Percentiles rank a stretch among this genome's conserved stretches.
phyloP scores from a whole-genome alignment of 2,797 vertebrate genomes.

The Cuniculus paca region DNA sequence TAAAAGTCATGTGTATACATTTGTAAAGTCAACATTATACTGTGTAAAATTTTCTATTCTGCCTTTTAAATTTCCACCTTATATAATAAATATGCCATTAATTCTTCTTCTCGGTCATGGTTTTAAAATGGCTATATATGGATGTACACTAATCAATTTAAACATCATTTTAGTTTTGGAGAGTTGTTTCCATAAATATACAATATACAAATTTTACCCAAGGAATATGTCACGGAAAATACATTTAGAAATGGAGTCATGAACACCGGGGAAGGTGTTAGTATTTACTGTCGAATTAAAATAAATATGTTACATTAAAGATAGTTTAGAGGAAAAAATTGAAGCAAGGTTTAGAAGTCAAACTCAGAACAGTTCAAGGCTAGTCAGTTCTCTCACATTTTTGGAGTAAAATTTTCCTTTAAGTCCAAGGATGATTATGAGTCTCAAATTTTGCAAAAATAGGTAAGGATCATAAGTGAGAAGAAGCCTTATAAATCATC shows the following conservation, averaged over 20 bases:
- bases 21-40: background rate
- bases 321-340: conserved; percentile 50
- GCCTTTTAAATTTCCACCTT: background rate
- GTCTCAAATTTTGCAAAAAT: background rate
- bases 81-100: background rate
- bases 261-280: conserved; percentile 48
- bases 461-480: background rate
- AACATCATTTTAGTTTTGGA: background rate
- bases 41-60: background rate
- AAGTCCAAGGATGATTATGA: background rate
- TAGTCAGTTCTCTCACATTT: conserved; percentile 13
- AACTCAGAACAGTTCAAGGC: conserved; percentile 27
- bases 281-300: conserved; percentile 74
- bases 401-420: conserved; percentile 16
- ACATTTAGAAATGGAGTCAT: conserved; percentile 58
- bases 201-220: conserved; percentile 43
- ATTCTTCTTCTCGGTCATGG: background rate
- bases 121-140: background rate
- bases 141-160: conserved; percentile 44
- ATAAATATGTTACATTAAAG: conserved; percentile 67
- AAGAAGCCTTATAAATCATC: background rate
- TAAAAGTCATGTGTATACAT: background rate
- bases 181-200: conserved; percentile 53
- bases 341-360: conserved; percentile 46
- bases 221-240: conserved; percentile 62